phyloP scores from a whole-genome alignment of 2,113 vertebrate genomes.

The Grantiella picta region DNA sequence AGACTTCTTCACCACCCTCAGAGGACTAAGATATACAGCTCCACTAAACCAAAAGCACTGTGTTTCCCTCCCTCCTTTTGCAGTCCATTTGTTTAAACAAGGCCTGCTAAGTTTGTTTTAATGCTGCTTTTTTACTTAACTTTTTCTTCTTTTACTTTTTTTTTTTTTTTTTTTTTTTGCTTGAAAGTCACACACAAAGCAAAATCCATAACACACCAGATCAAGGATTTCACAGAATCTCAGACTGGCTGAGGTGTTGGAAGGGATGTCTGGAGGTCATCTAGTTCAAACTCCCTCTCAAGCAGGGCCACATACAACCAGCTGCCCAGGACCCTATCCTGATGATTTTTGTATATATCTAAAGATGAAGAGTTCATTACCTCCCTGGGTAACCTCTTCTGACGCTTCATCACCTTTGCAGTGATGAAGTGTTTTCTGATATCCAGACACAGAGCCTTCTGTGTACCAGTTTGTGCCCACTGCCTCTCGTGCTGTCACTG shows the following conservation, averaged over 20 bases:
- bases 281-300: neutral
- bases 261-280: neutral
- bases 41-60: neutral
- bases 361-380: neutral
- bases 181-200: neutral
- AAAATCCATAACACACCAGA: neutral
- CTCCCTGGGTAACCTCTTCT: neutral
- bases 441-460: neutral
- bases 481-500: neutral
- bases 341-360: neutral
- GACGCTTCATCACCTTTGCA: neutral
- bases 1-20: neutral
- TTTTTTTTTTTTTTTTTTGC: neutral
- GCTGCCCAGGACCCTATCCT: neutral
- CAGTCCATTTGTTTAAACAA: neutral
- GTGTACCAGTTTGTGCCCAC: neutral
- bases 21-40: neutral
- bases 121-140: rapidly evolving
- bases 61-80: neutral
- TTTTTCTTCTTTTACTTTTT: rapidly evolving
- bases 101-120: neutral
- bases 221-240: neutral
- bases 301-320: neutral
- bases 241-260: neutral
- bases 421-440: neutral